Evolutionary conservation across 2,888 invertebrate genomes (phyloP).

Genomic region (Caradrina kadenii): DNA sequence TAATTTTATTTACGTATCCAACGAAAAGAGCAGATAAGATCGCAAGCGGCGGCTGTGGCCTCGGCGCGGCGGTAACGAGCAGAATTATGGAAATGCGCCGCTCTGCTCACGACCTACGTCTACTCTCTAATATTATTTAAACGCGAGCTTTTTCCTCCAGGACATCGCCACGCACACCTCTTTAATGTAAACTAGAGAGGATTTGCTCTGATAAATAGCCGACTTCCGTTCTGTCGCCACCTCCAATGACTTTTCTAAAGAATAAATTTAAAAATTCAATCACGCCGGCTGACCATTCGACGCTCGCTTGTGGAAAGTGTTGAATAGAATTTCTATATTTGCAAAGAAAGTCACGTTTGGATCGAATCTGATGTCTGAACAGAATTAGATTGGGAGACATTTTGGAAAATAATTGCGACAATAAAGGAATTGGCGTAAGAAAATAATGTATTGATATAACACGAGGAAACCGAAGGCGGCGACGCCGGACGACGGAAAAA

Average conservation of each 20-base stretch:
- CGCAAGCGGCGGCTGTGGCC: conserved; percentile 58
- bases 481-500: conserved; percentile 73
- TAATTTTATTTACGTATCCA: conserved; percentile 74
- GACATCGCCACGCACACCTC: conserved; percentile 71
- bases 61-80: conserved; percentile 77
- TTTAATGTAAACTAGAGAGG: conserved; percentile 66
- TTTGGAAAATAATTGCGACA: conserved; percentile 60
- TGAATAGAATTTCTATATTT: conserved; percentile 52
- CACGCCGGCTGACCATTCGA: conserved; percentile 48
- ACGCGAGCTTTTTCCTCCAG: conserved; percentile 72
- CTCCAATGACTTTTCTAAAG: conserved; percentile 58
- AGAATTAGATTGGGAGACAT: conserved; percentile 44
- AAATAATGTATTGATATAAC: conserved; percentile 64
- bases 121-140: conserved; percentile 73
- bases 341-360: conserved; percentile 40
- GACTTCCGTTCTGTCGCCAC: conserved; percentile 65
- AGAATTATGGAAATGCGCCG: conserved; percentile 84
- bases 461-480: conserved; percentile 49
- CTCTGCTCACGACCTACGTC: conserved; percentile 63
- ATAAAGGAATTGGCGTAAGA: conserved; percentile 55
- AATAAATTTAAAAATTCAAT: conserved; percentile 66
- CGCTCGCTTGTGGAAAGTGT: conserved; percentile 42
- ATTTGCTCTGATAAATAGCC: conserved; percentile 73
- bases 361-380: conserved; percentile 37
- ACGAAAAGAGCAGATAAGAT: conserved; percentile 75